Base-by-base conservation (phyloP, 2,797 vertebrate genomes). In the Oreonectes daqikongensis region DNA sequence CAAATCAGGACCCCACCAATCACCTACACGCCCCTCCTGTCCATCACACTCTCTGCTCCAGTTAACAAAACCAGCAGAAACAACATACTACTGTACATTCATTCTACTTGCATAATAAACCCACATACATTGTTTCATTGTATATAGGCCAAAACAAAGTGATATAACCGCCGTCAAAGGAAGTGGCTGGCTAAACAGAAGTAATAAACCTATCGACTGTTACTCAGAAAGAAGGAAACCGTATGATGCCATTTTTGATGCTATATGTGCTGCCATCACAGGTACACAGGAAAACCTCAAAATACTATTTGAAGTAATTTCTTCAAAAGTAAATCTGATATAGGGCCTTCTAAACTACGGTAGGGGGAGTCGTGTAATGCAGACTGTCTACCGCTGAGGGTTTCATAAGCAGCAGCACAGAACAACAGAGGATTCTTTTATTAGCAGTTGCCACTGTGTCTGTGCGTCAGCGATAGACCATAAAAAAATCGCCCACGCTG, bases 1-100 rank as follows among this genome's bases (percentile, higher is more conserved):
- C 53, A 78, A 78, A 84, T 84, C 78, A 70, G 44, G 18, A 55
- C 32, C 10, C 15, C 46, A 57, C 60, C 65, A 17, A 65, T 22
- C 52, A 26, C 57, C 24, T 48, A 71, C 50, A 6, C 12, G 2
- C 10, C 52, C 26, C 15, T n/a, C 14, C 52, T 30, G 18, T n/a
- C 40, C 26, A 48, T 18, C 20, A 28, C 10, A n/a, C 55, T 61
- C 48, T 38, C 50, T 69, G 76, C 22, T 69, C n/a, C n/a, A n/a
- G n/a, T n/a, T n/a, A n/a, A n/a, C n/a, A n/a, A n/a, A 61, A 17
- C 26, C 18, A 24, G 0, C 40, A 22, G 44, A 46, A 63, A 63
- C 20, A 72, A 72, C 17, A 12, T 18, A 38, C 28, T 24, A 10
- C 30, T 38, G 28, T 30, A n/a, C n/a, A n/a, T 63, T 50, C 14